phyloP scores from a whole-genome alignment of 1,140 invertebrate species.

The Heliconius melpomene region DNA sequence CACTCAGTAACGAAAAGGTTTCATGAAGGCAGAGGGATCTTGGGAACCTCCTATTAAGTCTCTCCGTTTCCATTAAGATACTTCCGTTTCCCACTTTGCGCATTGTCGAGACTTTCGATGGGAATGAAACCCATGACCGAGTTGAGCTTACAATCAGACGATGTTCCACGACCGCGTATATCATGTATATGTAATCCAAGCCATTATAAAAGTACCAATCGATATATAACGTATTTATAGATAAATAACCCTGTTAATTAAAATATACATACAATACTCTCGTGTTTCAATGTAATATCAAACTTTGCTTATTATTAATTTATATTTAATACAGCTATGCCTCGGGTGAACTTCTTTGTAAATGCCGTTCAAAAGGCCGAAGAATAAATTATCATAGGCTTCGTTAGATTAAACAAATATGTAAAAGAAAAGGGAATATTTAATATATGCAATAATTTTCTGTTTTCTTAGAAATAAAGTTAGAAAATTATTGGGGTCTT shows the following conservation, averaged over 20 bases:
- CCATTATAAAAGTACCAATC: neutral
- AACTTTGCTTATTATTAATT: constrained; percentile 22
- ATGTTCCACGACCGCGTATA: no score
- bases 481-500: no score
- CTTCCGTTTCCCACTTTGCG: no score
- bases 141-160: no score
- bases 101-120: no score
- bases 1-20: no score
- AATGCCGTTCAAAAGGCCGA: constrained; percentile 33
- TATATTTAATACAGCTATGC: constrained; percentile 24
- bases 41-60: no score
- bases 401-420: constrained; percentile 33
- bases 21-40: no score
- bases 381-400: constrained; percentile 36
- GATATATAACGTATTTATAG: neutral
- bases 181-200: no score
- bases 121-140: no score
- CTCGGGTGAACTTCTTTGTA: constrained; percentile 30
- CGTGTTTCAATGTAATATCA: neutral
- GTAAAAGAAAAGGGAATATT: constrained; percentile 33
- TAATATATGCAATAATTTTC: constrained; percentile 23
- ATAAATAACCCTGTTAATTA: neutral
- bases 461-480: neutral
- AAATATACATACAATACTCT: neutral
- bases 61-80: no score